These are phyloP conservation scores for Bradypodion ventrale DNA, from an alignment of 2,797 vertebrate genomes.

Conservation along the genomic window DNA sequence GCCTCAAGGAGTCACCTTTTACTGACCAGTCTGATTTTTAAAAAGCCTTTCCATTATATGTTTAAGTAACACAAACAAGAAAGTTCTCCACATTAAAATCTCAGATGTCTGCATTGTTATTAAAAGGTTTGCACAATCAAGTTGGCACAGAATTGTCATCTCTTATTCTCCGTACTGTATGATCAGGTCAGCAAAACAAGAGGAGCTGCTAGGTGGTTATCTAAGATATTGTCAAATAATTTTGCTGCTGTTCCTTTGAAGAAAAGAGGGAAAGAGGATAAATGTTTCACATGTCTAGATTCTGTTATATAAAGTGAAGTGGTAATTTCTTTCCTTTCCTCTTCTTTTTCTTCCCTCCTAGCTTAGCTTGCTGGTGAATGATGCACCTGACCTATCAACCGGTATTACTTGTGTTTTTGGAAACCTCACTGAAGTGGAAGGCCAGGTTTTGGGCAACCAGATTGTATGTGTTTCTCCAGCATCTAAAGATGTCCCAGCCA, in stretches of 20 bases:
- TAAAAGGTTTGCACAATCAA: not conserved
- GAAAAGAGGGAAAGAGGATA: not conserved
- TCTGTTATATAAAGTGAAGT: not conserved
- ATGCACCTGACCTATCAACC: conserved; percentile 89
- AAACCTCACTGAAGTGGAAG: conserved; percentile 93
- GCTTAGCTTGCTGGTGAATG: conserved; percentile 90
- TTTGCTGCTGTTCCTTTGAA: not conserved
- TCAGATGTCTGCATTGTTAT: not conserved
- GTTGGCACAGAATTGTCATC: conserved; percentile 1
- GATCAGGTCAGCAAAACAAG: not conserved
- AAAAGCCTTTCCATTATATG: conserved; percentile 3
- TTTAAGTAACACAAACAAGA: not conserved
- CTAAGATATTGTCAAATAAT: not conserved
- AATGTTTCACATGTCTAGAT: not conserved
- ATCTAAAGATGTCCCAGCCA: conserved; percentile 90
- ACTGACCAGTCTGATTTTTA: not conserved
- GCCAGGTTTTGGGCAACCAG: conserved; percentile 86
- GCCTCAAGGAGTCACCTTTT: not conserved
- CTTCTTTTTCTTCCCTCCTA: conserved; percentile 58
- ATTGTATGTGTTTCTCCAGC: conserved; percentile 92
- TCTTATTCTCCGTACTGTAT: conserved; percentile 8
- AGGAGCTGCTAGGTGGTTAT: not conserved
- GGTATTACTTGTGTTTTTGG: conserved; percentile 95
- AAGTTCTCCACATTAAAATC: conserved; percentile 1
- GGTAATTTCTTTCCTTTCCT: not conserved